phyloP scores from a whole-genome alignment of 2,113 vertebrate species.

The Atlantisia rogersi region DNA sequence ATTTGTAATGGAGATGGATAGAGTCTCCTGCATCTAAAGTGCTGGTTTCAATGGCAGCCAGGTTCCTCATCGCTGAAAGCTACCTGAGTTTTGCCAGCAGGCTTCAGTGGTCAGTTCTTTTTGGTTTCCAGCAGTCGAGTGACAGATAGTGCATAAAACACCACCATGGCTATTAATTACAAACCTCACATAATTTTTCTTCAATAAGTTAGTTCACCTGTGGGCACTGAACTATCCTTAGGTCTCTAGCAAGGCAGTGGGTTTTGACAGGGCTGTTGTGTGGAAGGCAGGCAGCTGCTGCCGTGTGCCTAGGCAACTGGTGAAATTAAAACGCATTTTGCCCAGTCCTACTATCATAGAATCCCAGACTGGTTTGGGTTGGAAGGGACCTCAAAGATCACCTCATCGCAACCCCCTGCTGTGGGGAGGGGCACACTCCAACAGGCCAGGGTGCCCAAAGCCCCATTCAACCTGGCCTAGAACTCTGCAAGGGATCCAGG shows the following conservation, averaged over 20 bases:
- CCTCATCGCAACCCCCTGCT: no score
- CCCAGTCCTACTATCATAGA: neutral
- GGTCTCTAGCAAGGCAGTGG: neutral
- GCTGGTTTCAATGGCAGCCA: neutral
- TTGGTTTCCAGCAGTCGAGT: neutral
- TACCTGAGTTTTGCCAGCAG: neutral
- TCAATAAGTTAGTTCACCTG: neutral
- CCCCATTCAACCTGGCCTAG: no score
- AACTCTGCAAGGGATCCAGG: no score
- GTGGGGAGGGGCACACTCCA: no score
- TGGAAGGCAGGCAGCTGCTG: neutral
- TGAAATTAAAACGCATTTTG: neutral
- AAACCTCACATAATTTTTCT: neutral
- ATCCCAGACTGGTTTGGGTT: no score
- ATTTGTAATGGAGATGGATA: conserved; percentile 61
- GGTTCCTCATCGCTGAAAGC: neutral
- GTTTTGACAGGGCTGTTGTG: neutral
- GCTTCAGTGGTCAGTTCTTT: neutral
- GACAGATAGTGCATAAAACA: neutral
- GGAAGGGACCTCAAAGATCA: no score
- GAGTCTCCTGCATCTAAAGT: conserved; percentile 21
- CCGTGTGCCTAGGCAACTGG: neutral
- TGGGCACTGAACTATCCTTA: neutral
- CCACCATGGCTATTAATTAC: neutral
- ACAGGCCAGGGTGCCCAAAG: no score